phyloP scores from a whole-genome alignment of 2,113 vertebrate species.

The Cnemophilus loriae region DNA sequence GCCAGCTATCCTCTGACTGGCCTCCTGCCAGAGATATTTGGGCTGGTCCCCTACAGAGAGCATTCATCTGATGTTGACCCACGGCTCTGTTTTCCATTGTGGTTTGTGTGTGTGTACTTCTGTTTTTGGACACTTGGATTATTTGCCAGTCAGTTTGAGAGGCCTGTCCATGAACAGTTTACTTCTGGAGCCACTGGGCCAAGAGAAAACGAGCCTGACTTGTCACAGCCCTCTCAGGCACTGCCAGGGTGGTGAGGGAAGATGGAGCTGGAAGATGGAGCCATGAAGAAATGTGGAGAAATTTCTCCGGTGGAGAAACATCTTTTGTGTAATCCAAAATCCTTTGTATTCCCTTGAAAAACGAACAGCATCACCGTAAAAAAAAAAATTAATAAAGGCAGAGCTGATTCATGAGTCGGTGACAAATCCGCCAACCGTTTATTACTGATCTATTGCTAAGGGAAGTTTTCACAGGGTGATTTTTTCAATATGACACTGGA shows the following conservation, averaged over 20 bases:
- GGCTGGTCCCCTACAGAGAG: neutral
- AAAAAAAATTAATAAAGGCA: neutral
- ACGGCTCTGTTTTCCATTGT: neutral
- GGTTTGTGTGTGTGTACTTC: neutral
- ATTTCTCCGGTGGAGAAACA: neutral
- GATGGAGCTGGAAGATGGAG: neutral
- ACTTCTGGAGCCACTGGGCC: neutral
- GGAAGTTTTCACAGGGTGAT: neutral
- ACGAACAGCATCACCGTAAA: neutral
- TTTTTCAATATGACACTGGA: neutral
- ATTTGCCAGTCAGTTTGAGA: neutral
- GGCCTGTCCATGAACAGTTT: neutral
- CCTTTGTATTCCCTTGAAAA: neutral
- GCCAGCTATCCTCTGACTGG: neutral
- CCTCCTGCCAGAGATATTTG: neutral
- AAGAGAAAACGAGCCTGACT: neutral
- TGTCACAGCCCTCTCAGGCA: neutral
- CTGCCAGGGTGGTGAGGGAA: neutral
- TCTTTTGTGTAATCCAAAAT: neutral
- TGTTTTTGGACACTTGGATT: neutral
- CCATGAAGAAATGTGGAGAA: neutral
- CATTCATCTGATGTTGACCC: constrained; percentile 12
- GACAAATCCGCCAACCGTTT: neutral
- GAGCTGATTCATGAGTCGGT: neutral
- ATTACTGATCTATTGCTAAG: neutral